phyloP scores from a whole-genome alignment of 2,797 vertebrate genomes.

The Sebastes matsubarae region DNA sequence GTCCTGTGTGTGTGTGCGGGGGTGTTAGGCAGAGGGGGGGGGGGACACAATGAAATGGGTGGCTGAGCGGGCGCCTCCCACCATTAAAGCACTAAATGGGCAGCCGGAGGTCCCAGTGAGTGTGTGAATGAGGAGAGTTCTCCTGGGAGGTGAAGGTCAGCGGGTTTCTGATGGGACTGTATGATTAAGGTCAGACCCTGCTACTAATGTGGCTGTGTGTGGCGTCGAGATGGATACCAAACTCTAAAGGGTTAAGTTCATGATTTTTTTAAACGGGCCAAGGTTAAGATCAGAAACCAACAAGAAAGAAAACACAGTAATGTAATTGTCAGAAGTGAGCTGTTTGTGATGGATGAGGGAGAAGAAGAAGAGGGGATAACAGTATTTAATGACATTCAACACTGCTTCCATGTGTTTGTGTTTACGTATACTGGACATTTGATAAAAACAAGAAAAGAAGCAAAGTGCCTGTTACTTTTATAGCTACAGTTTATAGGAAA shows the following conservation, averaged over 20 bases:
- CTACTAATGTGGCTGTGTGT: slow-evolving; percentile 69
- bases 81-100: slow-evolving; percentile 83
- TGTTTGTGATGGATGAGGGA: neutral
- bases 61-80: slow-evolving; percentile 74
- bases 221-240: slow-evolving; percentile 53
- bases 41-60: slow-evolving; percentile 83
- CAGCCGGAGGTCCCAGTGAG: slow-evolving; percentile 69
- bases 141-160: slow-evolving; percentile 82
- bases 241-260: slow-evolving; percentile 66
- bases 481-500: neutral
- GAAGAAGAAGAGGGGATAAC: neutral
- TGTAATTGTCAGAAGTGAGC: slow-evolving; percentile 9
- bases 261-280: slow-evolving; percentile 58
- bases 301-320: slow-evolving; percentile 40
- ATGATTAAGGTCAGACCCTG: slow-evolving; percentile 82
- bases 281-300: slow-evolving; percentile 62
- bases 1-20: neutral
- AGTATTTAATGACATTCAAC: neutral
- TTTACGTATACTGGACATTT: neutral
- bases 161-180: slow-evolving; percentile 80
- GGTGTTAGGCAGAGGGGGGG: slow-evolving; percentile 28
- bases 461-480: neutral
- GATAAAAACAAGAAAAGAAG: neutral
- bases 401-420: neutral
- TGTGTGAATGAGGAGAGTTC: slow-evolving; percentile 79